Percentiles rank a stretch among this genome's conserved stretches.
These are phyloP conservation scores for Nesidiocoris tenuis DNA, from an alignment of 2,888 invertebrate genomes.

Conservation along the genomic window DNA sequence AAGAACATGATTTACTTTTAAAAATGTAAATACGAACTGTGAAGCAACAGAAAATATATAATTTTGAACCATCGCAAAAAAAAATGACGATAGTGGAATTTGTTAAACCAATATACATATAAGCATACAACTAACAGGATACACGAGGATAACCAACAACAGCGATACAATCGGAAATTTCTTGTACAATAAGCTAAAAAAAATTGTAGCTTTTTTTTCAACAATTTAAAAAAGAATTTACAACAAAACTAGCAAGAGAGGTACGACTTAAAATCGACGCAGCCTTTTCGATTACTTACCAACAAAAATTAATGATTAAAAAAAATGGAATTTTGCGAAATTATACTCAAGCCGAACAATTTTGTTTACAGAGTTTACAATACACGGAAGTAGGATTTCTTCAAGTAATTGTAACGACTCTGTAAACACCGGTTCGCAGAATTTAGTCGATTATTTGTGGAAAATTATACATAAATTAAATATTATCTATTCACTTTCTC, in stretches of 20 bases:
- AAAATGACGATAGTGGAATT: background rate
- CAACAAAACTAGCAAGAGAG: background rate
- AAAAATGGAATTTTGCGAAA: no score
- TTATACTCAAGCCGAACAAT: no score
- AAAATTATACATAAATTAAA: no score
- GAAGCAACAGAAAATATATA: background rate
- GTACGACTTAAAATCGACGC: background rate
- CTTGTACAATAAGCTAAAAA: background rate
- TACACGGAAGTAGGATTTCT: no score
- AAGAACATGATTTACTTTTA: background rate
- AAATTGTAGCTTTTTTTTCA: background rate
- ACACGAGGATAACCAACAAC: background rate
- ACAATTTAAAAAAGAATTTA: background rate
- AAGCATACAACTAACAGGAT: background rate
- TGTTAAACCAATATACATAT: background rate
- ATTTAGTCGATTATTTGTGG: no score
- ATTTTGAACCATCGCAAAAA: background rate
- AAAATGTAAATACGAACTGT: background rate
- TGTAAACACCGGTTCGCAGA: no score
- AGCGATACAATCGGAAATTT: background rate
- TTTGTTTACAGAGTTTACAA: no score
- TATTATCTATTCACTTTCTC: no score
- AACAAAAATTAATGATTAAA: no score
- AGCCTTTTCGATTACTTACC: background rate
- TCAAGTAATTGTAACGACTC: no score